A percentile compares a stretch with the other conserved stretches of the same genome.
phyloP scores from a whole-genome alignment of 2,888 invertebrate species.

The Anaspis maculata region DNA sequence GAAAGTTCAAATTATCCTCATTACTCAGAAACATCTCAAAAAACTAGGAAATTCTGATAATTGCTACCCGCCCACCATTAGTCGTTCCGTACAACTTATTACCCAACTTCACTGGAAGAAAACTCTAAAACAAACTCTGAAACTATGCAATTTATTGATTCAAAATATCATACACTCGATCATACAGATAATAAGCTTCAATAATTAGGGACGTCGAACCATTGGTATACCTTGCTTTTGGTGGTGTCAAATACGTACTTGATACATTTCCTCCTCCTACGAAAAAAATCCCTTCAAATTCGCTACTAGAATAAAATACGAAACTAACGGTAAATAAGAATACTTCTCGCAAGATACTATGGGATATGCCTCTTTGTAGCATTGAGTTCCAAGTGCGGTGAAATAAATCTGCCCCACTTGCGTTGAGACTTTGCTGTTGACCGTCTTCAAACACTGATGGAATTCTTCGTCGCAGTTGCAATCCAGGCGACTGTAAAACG shows the following conservation, averaged over 20 bases:
- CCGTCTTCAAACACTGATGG: slow-evolving; percentile 42
- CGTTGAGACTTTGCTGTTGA: slow-evolving; percentile 35
- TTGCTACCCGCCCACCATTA: too few relatives aligned
- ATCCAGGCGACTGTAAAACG: slow-evolving; percentile 41
- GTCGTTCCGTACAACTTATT: too few relatives aligned
- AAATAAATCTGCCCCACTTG: slow-evolving; percentile 50
- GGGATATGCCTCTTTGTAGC: slow-evolving; percentile 53
- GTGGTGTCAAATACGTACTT: slow-evolving; percentile 42
- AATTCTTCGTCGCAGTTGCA: slow-evolving; percentile 51
- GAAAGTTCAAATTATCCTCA: too few relatives aligned
- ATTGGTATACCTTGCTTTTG: slow-evolving; percentile 43
- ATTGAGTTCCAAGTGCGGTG: slow-evolving; percentile 49
- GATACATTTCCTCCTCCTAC: slow-evolving; percentile 38
- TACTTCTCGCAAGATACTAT: slow-evolving; percentile 44
- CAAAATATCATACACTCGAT: too few relatives aligned
- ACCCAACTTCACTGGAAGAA: too few relatives aligned
- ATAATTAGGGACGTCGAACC: slow-evolving; percentile 50
- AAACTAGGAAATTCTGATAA: too few relatives aligned
- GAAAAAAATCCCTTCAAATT: slow-evolving; percentile 9
- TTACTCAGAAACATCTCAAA: too few relatives aligned
- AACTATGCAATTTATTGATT: too few relatives aligned
- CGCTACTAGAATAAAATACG: slow-evolving; percentile 17
- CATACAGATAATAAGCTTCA: slow-evolving; percentile 23
- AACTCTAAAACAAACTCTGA: too few relatives aligned
- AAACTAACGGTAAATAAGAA: slow-evolving; percentile 43